Conservation (phyloP, 2,888 invertebrate species). For the Lacanobia wlatinum region DNA sequence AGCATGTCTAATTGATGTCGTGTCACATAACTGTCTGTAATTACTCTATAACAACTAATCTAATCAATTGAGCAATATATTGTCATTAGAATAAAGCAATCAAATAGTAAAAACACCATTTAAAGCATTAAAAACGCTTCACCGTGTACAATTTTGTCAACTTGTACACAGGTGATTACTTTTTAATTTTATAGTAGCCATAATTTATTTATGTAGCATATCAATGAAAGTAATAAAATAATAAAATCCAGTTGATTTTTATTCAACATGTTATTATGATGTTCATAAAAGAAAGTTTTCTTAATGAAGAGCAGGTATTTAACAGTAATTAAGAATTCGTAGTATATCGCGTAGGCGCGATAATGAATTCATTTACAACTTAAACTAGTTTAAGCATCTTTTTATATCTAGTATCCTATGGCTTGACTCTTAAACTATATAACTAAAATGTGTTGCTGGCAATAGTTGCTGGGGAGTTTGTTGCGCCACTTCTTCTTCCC, state of each 20-base stretch:
- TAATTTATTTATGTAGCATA: constrained; percentile 17
- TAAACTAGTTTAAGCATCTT: constrained; percentile 22
- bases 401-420: background rate
- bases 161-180: constrained; percentile 11
- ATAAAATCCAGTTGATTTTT: constrained; percentile 24
- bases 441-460: too few relatives aligned
- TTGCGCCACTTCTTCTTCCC: too few relatives aligned
- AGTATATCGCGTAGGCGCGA: constrained; percentile 1
- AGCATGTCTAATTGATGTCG: constrained; percentile 42
- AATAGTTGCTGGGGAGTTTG: too few relatives aligned
- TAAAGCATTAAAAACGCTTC: constrained; percentile 17
- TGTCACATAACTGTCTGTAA: constrained; percentile 42
- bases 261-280: constrained; percentile 22
- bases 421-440: too few relatives aligned
- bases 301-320: constrained; percentile 33
- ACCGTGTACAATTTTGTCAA: constrained; percentile 32
- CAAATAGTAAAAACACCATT: constrained; percentile 21
- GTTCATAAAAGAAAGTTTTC: constrained; percentile 45
- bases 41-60: constrained; percentile 23
- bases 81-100: constrained; percentile 14
- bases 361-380: constrained; percentile 19
- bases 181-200: constrained; percentile 36
- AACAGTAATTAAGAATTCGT: constrained; percentile 26
- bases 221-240: constrained; percentile 22
- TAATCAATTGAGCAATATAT: constrained; percentile 31